phyloP scores from a whole-genome alignment of 2,113 vertebrate species.

The Corythaeola cristata region DNA sequence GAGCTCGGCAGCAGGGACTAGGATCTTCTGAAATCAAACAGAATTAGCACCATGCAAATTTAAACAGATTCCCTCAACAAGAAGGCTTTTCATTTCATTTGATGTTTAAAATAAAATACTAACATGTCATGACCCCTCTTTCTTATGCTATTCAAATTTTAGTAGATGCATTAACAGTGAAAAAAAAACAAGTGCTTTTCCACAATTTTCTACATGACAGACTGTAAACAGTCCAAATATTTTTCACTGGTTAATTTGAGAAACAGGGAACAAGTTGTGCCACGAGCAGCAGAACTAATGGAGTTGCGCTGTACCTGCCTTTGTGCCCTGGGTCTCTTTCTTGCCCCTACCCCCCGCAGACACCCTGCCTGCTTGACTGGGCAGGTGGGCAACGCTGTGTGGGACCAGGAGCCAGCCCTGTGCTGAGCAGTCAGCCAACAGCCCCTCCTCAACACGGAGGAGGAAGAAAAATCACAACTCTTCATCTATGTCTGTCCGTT shows the following conservation, averaged over 20 bases:
- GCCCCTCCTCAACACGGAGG: background rate
- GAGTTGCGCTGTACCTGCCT: background rate
- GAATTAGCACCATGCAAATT: background rate
- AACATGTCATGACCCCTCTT: background rate
- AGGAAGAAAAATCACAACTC: background rate
- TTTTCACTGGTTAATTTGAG: background rate
- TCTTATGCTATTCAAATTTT: background rate
- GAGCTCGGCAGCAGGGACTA: background rate
- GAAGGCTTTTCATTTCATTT: background rate
- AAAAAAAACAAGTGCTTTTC: background rate
- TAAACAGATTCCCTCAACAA: background rate
- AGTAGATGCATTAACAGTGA: background rate
- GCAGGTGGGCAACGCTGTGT: background rate
- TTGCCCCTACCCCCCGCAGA: background rate
- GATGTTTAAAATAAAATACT: background rate
- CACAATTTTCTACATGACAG: background rate
- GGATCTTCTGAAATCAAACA: background rate
- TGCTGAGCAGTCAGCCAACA: background rate
- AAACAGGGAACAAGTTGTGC: background rate
- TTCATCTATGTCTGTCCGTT: background rate
- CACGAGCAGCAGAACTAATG: background rate
- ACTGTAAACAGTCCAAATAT: background rate
- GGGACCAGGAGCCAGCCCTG: background rate
- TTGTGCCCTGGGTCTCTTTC: background rate
- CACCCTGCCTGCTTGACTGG: too few species aligned